These are phyloP conservation scores for Tholera decimalis DNA, from an alignment of 2,888 invertebrate genomes.

Conservation along the genomic window DNA sequence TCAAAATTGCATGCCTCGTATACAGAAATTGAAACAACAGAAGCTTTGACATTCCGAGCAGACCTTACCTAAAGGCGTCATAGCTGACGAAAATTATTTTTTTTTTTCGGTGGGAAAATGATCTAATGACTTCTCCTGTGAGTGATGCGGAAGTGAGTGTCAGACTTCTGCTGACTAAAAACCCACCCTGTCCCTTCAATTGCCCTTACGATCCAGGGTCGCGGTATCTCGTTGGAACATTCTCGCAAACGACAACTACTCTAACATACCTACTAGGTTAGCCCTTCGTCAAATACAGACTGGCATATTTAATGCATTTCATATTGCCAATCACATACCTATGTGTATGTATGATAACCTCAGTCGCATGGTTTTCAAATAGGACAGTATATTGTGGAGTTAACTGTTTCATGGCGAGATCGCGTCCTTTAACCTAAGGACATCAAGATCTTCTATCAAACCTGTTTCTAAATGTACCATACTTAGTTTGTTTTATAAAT, in stretches of 20 bases:
- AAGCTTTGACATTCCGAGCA: no score
- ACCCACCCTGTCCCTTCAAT: no score
- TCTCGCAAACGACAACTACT: neutral
- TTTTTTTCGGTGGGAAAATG: no score
- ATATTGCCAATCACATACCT: neutral
- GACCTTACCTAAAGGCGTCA: no score
- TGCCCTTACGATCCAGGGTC: no score
- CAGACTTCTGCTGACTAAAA: no score
- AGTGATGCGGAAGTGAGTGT: no score
- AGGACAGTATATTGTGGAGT: constrained; percentile 14
- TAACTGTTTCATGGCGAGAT: constrained; percentile 2
- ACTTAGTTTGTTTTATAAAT: constrained; percentile 2
- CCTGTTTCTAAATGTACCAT: constrained; percentile 22
- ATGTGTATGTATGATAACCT: neutral
- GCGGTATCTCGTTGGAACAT: no score
- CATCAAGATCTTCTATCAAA: constrained; percentile 31
- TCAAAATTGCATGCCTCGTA: no score
- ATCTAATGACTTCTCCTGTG: no score
- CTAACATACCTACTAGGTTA: neutral
- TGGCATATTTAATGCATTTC: neutral
- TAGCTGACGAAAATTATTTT: no score
- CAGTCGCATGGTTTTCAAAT: constrained; percentile 10
- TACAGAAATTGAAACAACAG: no score
- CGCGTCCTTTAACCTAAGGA: constrained; percentile 25
- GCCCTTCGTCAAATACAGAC: neutral